A percentile compares a stretch with the other conserved stretches of the same genome.
Evolutionary conservation across 2,797 vertebrate genomes (phyloP).

Genomic region (Acestrorhynchus altus): DNA sequence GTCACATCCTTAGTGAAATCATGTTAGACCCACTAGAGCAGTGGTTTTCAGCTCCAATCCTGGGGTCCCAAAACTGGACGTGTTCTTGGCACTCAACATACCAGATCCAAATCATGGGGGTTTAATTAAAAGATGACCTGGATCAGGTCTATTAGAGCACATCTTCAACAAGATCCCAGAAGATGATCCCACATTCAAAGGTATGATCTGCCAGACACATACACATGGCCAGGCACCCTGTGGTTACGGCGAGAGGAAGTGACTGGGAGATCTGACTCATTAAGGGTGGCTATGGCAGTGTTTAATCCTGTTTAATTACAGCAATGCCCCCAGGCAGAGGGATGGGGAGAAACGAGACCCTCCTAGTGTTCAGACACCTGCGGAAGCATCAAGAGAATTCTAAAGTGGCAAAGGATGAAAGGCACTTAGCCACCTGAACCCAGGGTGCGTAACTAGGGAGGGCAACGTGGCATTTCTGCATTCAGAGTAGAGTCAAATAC

Average conservation of each 20-base stretch:
- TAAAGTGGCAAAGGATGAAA: slow-evolving; percentile 48
- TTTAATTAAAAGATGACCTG: no score
- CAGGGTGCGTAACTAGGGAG: slow-evolving; percentile 19
- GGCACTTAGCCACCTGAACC: slow-evolving; percentile 31
- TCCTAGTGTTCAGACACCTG: slow-evolving; percentile 49
- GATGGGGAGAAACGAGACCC: slow-evolving; percentile 18
- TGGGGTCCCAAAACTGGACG: no score
- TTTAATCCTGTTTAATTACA: slow-evolving; percentile 62
- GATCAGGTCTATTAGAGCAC: neutral
- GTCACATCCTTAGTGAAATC: no score
- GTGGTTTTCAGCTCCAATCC: no score
- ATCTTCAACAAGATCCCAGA: slow-evolving; percentile 1
- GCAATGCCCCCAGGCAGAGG: slow-evolving; percentile 39
- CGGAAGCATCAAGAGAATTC: slow-evolving; percentile 49
- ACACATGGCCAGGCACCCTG: slow-evolving; percentile 11
- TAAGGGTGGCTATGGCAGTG: slow-evolving; percentile 34
- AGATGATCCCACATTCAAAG: neutral
- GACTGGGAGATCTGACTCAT: slow-evolving; percentile 51
- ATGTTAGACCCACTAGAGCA: no score
- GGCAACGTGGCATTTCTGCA: slow-evolving; percentile 39
- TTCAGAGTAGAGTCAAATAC: slow-evolving; percentile 31
- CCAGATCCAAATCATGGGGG: no score
- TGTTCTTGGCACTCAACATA: no score
- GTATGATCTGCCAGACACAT: neutral
- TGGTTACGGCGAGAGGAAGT: slow-evolving; percentile 30